Base-by-base conservation (phyloP, 2,797 vertebrate species). In the Hyperoplus immaculatus region DNA sequence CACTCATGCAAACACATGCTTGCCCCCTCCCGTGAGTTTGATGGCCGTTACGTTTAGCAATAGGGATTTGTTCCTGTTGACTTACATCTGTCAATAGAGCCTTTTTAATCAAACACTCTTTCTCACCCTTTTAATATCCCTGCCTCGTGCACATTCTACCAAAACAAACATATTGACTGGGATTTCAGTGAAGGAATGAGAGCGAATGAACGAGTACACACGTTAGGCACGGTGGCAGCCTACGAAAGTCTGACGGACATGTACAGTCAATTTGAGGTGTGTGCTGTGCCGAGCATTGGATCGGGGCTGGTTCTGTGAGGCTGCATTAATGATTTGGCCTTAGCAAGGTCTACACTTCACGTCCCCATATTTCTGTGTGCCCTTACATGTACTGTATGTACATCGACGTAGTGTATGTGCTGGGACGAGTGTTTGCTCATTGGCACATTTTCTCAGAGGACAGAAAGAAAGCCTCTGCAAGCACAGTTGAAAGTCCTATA, bases 271-370 rank as follows among this genome's bases (percentile, higher is more conserved):
- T 89, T 82, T 71, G 15, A 64, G 57, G 46, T 69, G 84, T 69
- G 66, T 76, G 72, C 67, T n/a, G 46, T 56, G 43, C 69, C 29
- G 49, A 55, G 57, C 69, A 18, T 73, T 13, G 50, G 66, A 77
- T 67, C 38, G 9, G 42, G 18, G 1, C 54, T 15, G 77, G 50
- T 38, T 85, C 65, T 87, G 87, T 91, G 85, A 87, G 75, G 69
- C 63, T 85, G 88, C 90, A 91, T 93, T 92, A 91, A 91, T 89
- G 85, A 80, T 66, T 8, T 42, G 57, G 50, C 72, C 56, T 14
- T 55, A 68, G 61, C 45, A 21, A 61, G 54, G 64, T 64, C 51
- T n/a, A 0, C 0, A 2, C 10, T 29, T 42, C 18, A 56, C 15
- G 68, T 55, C 18, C 16, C 14, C n/a, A 8, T 47, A 8, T 60